phyloP scores from a whole-genome alignment of 2,113 vertebrate species.

The Campylomormyrus tamandua region DNA sequence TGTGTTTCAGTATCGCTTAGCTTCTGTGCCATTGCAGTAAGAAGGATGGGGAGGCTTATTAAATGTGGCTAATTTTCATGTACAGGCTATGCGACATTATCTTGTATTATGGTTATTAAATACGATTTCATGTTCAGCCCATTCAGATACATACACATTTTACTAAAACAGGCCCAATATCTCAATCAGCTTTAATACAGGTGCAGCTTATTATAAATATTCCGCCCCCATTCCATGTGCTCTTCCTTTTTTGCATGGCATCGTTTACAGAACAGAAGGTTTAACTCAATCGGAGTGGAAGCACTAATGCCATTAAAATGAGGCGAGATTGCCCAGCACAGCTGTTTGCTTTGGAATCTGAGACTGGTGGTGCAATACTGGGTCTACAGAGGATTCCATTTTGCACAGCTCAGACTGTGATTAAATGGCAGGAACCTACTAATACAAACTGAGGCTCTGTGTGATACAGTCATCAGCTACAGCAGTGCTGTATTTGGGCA shows the following conservation, averaged over 20 bases:
- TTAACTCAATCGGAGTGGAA: neutral
- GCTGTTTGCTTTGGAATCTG: neutral
- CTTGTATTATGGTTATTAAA: no score
- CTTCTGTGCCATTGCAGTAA: no score
- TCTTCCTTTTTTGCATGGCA: neutral
- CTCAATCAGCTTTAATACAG: no score
- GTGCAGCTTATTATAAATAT: neutral
- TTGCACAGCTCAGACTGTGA: neutral
- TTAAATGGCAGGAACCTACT: neutral
- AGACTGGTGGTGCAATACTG: neutral
- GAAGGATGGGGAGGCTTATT: no score
- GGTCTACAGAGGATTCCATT: neutral
- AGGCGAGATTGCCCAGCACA: neutral
- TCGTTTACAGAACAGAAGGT: neutral
- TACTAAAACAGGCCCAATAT: no score
- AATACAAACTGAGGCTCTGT: neutral
- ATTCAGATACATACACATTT: no score
- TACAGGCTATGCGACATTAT: no score
- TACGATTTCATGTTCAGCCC: no score
- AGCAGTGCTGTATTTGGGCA: neutral
- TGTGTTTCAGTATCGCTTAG: no score
- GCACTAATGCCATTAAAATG: neutral
- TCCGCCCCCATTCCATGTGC: neutral
- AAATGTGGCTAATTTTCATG: no score
- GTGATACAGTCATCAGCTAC: neutral